Conservation (phyloP, 2,113 vertebrate genomes). For the Perca schrenkii region DNA sequence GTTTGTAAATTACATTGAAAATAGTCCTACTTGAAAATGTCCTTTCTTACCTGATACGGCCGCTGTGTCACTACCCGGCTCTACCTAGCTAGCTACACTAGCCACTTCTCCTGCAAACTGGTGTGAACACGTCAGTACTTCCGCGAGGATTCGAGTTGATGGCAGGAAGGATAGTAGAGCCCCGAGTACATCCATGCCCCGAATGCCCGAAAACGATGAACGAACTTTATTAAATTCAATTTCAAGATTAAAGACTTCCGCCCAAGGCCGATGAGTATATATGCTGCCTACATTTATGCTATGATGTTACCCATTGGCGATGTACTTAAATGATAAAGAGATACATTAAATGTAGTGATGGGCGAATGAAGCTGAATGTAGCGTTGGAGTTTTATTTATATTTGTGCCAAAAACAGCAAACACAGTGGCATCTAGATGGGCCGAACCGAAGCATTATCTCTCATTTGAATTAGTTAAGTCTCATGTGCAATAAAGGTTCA, state of each 20-base stretch:
- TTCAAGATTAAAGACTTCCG: background rate
- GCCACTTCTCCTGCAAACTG: conserved; percentile 67
- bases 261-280: background rate
- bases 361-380: too few relatives aligned
- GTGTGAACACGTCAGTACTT: conserved; percentile 86
- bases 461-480: too few relatives aligned
- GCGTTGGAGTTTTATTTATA: too few relatives aligned
- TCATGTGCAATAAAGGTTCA: too few relatives aligned
- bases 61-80: conserved; percentile 85
- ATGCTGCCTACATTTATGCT: background rate
- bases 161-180: conserved; percentile 70
- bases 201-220: conserved; percentile 34
- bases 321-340: conserved; percentile 7
- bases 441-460: too few relatives aligned
- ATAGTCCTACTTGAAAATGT: conserved; percentile 17
- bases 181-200: conserved; percentile 16
- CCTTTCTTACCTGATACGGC: conserved; percentile 82
- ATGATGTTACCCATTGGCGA: background rate
- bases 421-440: too few relatives aligned
- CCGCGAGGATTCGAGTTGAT: conserved; percentile 60
- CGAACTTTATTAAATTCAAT: background rate
- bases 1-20: conserved; percentile 4
- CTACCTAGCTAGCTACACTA: conserved; percentile 78
- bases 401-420: too few relatives aligned
- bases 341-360: conserved; percentile 1